These are phyloP conservation scores for Emydocephalus ijimae DNA, from an alignment of 2,113 vertebrate species.

Conservation along the genomic window DNA sequence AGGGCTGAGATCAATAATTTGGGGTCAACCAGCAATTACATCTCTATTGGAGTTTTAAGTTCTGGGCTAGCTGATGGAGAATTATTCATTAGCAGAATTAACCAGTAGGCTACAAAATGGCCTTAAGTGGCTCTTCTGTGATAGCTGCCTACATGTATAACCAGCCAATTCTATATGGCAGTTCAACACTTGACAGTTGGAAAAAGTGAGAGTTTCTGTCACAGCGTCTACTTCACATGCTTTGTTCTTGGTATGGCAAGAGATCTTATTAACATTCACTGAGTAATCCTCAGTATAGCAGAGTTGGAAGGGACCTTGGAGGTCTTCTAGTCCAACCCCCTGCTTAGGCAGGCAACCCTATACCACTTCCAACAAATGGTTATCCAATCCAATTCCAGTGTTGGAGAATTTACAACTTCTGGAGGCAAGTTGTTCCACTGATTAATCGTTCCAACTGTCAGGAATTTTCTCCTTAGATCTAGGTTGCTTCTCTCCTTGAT, in stretches of 20 bases:
- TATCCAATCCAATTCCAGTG: not conserved
- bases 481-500: too few species aligned
- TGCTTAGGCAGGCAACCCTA: not conserved
- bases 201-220: not conserved
- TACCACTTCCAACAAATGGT: not conserved
- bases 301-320: not conserved
- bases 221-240: not conserved
- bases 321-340: not conserved
- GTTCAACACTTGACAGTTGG: not conserved
- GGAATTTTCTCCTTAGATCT: too few species aligned
- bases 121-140: not conserved
- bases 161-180: not conserved
- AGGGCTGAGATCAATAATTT: constrained; percentile 3
- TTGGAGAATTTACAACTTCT: not conserved
- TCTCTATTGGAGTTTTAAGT: not conserved
- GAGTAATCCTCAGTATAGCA: not conserved
- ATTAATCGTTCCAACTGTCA: not conserved
- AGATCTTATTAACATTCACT: not conserved
- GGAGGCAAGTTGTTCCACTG: not conserved
- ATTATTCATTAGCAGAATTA: not conserved
- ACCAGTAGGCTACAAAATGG: not conserved
- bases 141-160: not conserved
- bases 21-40: constrained; percentile 8
- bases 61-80: not conserved
- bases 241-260: not conserved